phyloP scores from a whole-genome alignment of 2,888 invertebrate species.

The Gymnocheta viridis region DNA sequence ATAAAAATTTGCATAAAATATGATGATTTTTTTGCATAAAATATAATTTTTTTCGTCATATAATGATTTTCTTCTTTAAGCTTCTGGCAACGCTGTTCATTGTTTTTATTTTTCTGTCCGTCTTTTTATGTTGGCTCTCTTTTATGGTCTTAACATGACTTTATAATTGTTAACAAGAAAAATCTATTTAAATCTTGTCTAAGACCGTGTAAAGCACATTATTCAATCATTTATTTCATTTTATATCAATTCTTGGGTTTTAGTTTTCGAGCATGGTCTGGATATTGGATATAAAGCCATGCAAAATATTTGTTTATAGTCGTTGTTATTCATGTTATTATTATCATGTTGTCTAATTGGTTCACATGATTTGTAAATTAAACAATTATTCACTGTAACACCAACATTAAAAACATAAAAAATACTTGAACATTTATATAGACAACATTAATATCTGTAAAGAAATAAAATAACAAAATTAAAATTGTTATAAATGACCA shows the following conservation, averaged over 20 bases:
- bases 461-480: conserved; percentile 3
- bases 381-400: conserved; percentile 74
- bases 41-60: too few relatives aligned
- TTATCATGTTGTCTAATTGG: conserved; percentile 72
- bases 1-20: too few relatives aligned
- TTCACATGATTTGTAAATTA: conserved; percentile 79
- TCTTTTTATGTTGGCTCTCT: conserved; percentile 8
- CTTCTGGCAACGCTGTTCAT: too few relatives aligned
- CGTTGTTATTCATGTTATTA: conserved; percentile 65
- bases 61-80: too few relatives aligned
- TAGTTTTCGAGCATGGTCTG: neutral
- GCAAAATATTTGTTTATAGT: conserved; percentile 30
- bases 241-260: conserved; percentile 34
- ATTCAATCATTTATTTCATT: conserved; percentile 58
- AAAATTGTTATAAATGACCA: conserved; percentile 48
- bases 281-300: conserved; percentile 2
- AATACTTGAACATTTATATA: conserved; percentile 22
- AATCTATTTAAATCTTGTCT: conserved; percentile 74
- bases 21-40: too few relatives aligned
- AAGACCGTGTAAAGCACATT: conserved; percentile 36
- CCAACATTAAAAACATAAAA: conserved; percentile 26
- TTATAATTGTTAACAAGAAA: conserved; percentile 80
- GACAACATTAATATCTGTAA: conserved; percentile 4
- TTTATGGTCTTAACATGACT: conserved; percentile 49
- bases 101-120: neutral